Percentiles rank a stretch among this genome's conserved stretches.
phyloP scores from a whole-genome alignment of 2,888 invertebrate genomes.

The Tiphia femorata region DNA sequence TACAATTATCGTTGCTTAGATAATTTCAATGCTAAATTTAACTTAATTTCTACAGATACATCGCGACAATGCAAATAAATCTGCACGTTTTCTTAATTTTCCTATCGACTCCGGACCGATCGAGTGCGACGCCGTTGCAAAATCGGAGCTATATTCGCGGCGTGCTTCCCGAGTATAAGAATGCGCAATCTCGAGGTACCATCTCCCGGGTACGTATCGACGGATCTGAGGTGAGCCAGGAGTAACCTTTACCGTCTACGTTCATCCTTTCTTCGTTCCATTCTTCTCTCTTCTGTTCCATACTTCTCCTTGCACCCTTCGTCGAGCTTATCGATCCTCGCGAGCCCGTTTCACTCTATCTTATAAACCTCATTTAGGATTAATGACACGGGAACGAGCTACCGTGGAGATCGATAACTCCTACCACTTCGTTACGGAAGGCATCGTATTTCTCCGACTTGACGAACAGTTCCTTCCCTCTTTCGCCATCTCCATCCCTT shows the following conservation, averaged over 20 bases:
- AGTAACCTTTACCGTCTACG: conserved; percentile 36
- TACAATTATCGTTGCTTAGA: too few relatives aligned
- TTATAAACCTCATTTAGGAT: conserved; percentile 49
- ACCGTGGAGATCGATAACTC: conserved; percentile 38
- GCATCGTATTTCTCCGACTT: conserved; percentile 30
- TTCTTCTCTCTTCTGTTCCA: neutral
- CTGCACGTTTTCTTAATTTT: too few relatives aligned
- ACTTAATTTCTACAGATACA: too few relatives aligned
- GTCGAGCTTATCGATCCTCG: conserved; percentile 37
- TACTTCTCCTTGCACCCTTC: too few relatives aligned
- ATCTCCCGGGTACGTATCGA: conserved; percentile 23
- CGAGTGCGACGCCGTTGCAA: too few relatives aligned
- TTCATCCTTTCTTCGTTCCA: neutral
- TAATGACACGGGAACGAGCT: conserved; percentile 40
- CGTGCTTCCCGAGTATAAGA: too few relatives aligned
- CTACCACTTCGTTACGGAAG: conserved; percentile 33
- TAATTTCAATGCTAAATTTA: too few relatives aligned
- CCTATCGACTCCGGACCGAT: too few relatives aligned
- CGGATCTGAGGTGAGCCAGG: conserved; percentile 31
- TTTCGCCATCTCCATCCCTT: neutral
- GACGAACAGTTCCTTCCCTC: conserved; percentile 30
- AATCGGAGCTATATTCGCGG: too few relatives aligned
- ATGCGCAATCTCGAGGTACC: conserved; percentile 18
- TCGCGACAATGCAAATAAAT: too few relatives aligned
- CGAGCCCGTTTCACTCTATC: conserved; percentile 36